A percentile compares a stretch with the other conserved stretches of the same genome.
These are phyloP conservation scores for Cydia pomonella DNA, from an alignment of 1,140 invertebrate genomes.

Conservation along the genomic window DNA sequence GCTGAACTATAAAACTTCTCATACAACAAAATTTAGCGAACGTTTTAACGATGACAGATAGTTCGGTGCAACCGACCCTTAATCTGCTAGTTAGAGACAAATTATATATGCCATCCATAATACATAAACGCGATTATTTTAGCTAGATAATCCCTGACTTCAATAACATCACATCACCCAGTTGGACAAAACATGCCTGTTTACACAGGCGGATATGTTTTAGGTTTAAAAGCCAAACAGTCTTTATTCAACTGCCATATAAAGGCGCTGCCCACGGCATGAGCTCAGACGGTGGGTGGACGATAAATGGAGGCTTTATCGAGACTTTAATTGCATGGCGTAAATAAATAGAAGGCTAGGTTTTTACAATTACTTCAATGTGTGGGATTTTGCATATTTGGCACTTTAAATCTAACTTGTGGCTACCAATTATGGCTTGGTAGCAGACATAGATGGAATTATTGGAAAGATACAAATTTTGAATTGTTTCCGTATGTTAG, in stretches of 20 bases:
- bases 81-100: too few relatives aligned
- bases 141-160: neutral
- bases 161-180: too few relatives aligned
- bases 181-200: neutral
- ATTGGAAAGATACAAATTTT: too few relatives aligned
- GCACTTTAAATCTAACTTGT: neutral
- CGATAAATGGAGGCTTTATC: constrained; percentile 41
- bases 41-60: too few relatives aligned
- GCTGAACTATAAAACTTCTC: too few relatives aligned
- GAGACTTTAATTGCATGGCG: constrained; percentile 7
- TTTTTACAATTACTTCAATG: constrained; percentile 6
- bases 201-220: neutral
- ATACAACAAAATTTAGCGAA: too few relatives aligned
- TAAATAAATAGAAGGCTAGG: constrained; percentile 1
- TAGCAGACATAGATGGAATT: too few relatives aligned
- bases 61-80: too few relatives aligned
- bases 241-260: constrained; percentile 33
- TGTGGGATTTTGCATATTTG: neutral
- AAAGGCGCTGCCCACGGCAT: constrained; percentile 36
- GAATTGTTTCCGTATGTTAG: too few relatives aligned
- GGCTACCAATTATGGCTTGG: too few relatives aligned
- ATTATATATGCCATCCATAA: too few relatives aligned
- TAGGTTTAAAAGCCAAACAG: neutral
- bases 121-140: neutral
- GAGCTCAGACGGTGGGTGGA: constrained; percentile 38